A percentile compares a stretch with the other conserved stretches of the same genome.
Evolutionary conservation across 2,797 vertebrate species (phyloP).

Genomic region (Rhabdophis nuchalis): DNA sequence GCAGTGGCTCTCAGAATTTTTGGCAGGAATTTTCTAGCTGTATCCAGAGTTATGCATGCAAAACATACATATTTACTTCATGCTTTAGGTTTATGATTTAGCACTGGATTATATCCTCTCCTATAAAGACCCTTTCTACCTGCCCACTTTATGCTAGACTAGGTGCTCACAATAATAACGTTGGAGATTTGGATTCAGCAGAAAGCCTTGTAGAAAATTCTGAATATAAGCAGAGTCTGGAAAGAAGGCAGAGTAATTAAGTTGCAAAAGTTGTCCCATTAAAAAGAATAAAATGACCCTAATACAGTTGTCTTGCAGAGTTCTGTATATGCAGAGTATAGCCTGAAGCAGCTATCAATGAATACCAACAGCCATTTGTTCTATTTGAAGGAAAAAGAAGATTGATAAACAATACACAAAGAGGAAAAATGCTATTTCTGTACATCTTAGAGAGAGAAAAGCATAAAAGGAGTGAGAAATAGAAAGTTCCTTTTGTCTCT

Average conservation of each 20-base stretch:
- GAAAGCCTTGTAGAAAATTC: background rate
- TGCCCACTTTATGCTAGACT: background rate
- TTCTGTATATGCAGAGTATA: background rate
- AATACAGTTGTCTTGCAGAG: background rate
- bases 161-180: background rate
- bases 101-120: background rate
- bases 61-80: background rate
- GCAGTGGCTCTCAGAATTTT: background rate
- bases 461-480: background rate
- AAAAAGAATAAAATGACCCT: background rate
- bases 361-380: background rate
- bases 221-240: background rate
- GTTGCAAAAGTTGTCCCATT: background rate
- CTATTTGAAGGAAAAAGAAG: background rate
- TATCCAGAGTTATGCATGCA: background rate
- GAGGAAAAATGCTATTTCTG: background rate
- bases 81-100: background rate
- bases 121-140: background rate
- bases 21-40: background rate
- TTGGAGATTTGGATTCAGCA: background rate
- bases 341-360: background rate
- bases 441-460: background rate
- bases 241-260: background rate
- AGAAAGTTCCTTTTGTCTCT: background rate
- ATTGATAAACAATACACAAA: background rate